Base-by-base conservation (phyloP, 1,140 invertebrate genomes). In the Drosophila albomicans region DNA sequence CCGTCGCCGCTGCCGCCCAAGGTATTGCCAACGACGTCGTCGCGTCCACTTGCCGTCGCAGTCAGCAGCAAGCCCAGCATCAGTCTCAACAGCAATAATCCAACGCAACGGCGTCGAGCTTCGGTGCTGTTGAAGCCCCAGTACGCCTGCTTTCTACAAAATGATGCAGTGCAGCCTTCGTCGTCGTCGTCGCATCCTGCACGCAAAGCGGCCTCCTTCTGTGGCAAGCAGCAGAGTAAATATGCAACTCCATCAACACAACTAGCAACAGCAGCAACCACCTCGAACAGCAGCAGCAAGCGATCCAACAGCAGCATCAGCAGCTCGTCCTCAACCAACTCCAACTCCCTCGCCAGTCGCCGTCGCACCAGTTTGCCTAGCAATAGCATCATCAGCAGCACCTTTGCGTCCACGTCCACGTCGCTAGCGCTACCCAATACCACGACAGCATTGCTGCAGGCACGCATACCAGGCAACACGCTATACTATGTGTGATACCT, bases 391-490 rank as follows among this genome's bases (percentile, higher is more conserved):
- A 57, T 13, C 54, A 5, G 11, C 70, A 13, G 4, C 38, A 8
- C 25, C 38, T 41, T 58, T 57, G 46, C 75, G 32, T 61, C 70
- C 49, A 4, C 20, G 20, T 25, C 20, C 20, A 64, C 81, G 57
- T 85, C 84, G 79, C 85, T 88, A 74, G 66, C 81, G 75, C 79
- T 88, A 68, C 64, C 85, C 71, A 88, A 84, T 57, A 86, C 85
- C 64, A 73, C 70, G 73, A 89, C 70, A 52, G 74, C 79, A 63
- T 66, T 87, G 64, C 78, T 92, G 65, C 87, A 91, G 82, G 46
- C 91, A 64, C 91, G 91, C 79, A 91, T 92, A 25, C 91, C 91
- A 45, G 91, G 91, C 81, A 92, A 66, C 65, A 92, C 91, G 66
- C 84, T 92, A 79, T 92, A 92, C 87, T 92, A 92, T 89, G 91